These are phyloP conservation scores for Tapirus indicus DNA, from an alignment of 2,797 vertebrate genomes.

Conservation along the genomic window DNA sequence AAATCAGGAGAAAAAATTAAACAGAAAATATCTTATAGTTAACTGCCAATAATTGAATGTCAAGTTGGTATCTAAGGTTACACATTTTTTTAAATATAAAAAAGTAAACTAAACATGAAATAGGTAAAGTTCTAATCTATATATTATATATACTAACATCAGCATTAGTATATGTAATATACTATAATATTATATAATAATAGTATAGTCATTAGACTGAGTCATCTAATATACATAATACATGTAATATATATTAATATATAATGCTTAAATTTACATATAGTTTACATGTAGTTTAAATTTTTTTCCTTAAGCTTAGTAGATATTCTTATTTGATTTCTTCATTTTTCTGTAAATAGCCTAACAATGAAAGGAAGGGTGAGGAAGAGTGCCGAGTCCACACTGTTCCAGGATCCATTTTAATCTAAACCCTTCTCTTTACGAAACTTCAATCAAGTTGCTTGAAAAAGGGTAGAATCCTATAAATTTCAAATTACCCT, in stretches of 20 bases:
- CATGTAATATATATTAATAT: neutral
- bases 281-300: neutral
- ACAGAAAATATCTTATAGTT: slow-evolving; percentile 11
- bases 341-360: neutral
- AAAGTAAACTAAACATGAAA: slow-evolving; percentile 28
- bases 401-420: neutral
- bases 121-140: neutral
- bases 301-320: neutral
- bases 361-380: neutral
- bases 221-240: neutral
- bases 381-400: neutral
- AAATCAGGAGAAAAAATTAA: slow-evolving; percentile 38
- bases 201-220: no score
- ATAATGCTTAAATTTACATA: neutral
- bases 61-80: neutral
- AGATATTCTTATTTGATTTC: neutral
- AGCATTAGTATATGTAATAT: no score
- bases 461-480: neutral
- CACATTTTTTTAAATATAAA: neutral
- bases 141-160: no score
- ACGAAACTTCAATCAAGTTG: neutral
- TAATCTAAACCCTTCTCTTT: neutral
- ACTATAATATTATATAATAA: no score
- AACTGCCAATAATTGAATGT: slow-evolving; percentile 38
- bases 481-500: neutral